Evolutionary conservation across 2,888 invertebrate species (phyloP), one percentile per base, ranked within the genome.

Genomic region (Ormyrus thymus): DNA sequence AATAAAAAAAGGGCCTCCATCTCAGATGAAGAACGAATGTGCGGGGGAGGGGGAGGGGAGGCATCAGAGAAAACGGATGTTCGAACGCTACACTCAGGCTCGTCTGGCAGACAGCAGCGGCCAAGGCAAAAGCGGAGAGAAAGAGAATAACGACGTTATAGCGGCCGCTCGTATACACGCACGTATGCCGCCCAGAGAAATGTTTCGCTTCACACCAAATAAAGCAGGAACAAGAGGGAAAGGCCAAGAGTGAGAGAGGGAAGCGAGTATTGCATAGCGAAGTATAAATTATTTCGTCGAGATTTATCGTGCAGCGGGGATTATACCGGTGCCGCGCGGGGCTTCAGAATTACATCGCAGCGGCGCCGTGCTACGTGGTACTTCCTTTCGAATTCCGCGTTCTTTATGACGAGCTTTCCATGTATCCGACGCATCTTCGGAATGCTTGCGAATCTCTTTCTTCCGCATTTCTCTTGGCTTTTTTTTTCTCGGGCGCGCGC

Each of bases 281-380:
- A 55, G 64, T 62, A 73, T 73, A 64, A 73, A 73, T 73, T 64
- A 73, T 73, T 73, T 64, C 64, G 53, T 48, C 46, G 73, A 64
- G 73, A 73, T 73, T 73, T 73, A 73, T 73, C 73, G 62, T 15
- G 50, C 53, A 3, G 7, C 8, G 62, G 7, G 46, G 55, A 69
- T 56, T 13, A 46, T 56, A 13, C 29, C 15, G 46, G 1, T 8
- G 13, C 11, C 48, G 51, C 58, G 9, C 46, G 46, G 11, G 10
- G 11, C 48, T 58, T 58, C 46, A 7, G 46, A 48, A 6, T 11
- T 9, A 29, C 50, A 59, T 59, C 59, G 62, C 46, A 10, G 15
- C 51, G 65, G 11, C 29, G 29, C 69, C 66, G 66, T 10, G 7
- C 45, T 58, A 43, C 46, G 43, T 11, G 43, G 61, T 7, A 45